phyloP scores from a whole-genome alignment of 2,888 invertebrate species.

The Chrysolina haemoptera region DNA sequence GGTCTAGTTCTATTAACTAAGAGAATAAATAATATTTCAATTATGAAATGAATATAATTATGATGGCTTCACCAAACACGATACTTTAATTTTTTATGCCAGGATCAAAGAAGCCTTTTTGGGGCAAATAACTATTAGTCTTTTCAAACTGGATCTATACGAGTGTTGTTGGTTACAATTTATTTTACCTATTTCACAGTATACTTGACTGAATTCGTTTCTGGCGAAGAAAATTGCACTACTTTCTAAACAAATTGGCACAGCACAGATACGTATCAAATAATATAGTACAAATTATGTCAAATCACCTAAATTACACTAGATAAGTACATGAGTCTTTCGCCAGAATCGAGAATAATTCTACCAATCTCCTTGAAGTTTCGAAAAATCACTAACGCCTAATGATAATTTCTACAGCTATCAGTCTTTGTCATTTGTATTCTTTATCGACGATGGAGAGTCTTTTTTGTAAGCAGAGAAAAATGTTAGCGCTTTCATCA shows the following conservation, averaged over 20 bases:
- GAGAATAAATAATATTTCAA: neutral
- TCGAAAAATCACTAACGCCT: constrained; percentile 30
- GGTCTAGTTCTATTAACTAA: neutral
- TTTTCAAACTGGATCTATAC: neutral
- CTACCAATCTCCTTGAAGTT: neutral
- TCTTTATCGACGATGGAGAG: constrained; percentile 34
- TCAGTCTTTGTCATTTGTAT: constrained; percentile 51
- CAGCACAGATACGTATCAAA: neutral
- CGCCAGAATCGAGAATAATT: neutral
- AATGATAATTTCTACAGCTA: constrained; percentile 25
- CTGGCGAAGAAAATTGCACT: neutral
- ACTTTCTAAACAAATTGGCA: constrained; percentile 17
- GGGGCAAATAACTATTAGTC: neutral
- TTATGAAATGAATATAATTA: neutral
- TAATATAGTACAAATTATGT: constrained; percentile 4
- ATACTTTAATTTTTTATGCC: neutral
- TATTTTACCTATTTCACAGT: neutral
- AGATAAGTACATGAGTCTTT: neutral
- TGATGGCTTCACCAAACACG: neutral
- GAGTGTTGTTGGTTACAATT: neutral
- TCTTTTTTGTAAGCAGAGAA: constrained; percentile 88
- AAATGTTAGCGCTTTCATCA: constrained; percentile 92
- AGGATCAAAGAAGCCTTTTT: neutral
- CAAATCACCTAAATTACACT: constrained; percentile 10
- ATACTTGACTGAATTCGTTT: neutral